phyloP scores from a whole-genome alignment of 2,797 vertebrate species.

The Podarcis siculus region DNA sequence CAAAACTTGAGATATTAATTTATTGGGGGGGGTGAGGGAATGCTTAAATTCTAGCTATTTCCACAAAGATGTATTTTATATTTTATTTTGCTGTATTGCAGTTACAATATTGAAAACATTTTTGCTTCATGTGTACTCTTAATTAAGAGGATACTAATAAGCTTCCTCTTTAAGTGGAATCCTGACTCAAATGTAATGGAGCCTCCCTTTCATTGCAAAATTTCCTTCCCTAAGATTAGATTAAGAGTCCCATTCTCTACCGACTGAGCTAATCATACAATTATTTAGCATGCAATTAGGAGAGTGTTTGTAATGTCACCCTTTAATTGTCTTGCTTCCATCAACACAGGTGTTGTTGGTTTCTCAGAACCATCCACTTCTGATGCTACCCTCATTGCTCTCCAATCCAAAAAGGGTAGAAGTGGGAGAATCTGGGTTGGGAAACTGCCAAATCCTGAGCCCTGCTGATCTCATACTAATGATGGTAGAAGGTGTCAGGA shows the following conservation, averaged over 20 bases:
- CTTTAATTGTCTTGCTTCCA: background rate
- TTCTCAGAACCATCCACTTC: background rate
- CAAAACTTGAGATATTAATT: background rate
- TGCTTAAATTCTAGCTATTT: background rate
- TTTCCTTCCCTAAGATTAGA: background rate
- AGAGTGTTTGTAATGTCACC: background rate
- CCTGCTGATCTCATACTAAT: background rate
- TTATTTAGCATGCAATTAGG: background rate
- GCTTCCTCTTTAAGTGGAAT: background rate
- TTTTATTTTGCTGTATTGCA: background rate
- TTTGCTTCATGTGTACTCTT: background rate
- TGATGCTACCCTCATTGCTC: background rate
- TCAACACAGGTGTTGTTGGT: accelerated
- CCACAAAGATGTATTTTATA: background rate
- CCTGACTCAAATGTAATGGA: background rate
- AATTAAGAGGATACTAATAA: background rate
- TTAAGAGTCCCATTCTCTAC: too few species aligned
- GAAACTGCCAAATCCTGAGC: background rate
- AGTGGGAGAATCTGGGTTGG: background rate
- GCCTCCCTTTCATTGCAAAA: slow-evolving; percentile 8
- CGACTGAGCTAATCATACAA: background rate
- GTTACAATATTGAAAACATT: background rate
- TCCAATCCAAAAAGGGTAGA: background rate
- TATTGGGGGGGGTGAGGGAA: background rate
- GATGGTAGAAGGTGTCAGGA: background rate